Evolutionary conservation across 2,113 vertebrate species (phyloP).

Genomic region (Myotis lucifugus): DNA sequence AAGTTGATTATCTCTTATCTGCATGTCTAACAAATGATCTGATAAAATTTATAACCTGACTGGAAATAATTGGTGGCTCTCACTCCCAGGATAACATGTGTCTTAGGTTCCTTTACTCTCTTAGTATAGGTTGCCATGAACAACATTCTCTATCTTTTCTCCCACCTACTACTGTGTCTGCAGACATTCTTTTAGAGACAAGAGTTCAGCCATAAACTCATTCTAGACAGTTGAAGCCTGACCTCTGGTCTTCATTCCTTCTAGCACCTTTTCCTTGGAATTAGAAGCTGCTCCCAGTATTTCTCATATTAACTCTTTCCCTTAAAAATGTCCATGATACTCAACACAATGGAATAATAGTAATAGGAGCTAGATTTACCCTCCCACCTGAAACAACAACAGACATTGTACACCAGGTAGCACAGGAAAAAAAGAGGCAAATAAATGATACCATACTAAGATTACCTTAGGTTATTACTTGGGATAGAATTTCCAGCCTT

Average conservation of each 20-base stretch:
- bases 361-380: background rate
- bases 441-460: background rate
- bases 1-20: background rate
- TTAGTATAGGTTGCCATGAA: background rate
- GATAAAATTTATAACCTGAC: background rate
- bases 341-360: background rate
- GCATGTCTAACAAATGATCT: background rate
- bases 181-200: background rate
- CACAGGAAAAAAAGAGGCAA: background rate
- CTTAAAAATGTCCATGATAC: background rate
- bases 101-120: background rate
- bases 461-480: background rate
- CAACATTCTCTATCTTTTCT: background rate
- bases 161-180: background rate
- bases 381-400: background rate
- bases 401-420: background rate
- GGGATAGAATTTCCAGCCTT: background rate
- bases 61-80: background rate
- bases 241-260: background rate
- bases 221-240: background rate
- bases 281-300: background rate
- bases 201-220: background rate
- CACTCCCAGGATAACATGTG: background rate
- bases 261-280: background rate
- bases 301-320: background rate